Evolutionary conservation across 2,797 vertebrate species (phyloP).

Genomic region (Pangasius larnaudii): DNA sequence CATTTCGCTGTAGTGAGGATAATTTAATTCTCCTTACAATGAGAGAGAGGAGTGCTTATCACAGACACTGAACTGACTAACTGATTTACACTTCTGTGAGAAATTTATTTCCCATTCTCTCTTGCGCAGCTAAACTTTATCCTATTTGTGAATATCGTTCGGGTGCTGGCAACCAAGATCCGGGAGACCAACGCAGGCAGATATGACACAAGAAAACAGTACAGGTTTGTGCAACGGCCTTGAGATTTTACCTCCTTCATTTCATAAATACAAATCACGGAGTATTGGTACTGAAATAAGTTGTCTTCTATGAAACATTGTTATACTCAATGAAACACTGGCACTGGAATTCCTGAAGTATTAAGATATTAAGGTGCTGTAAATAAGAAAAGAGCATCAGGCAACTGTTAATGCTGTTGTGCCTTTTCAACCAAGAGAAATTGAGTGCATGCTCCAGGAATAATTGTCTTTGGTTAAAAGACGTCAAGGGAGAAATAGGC

Average conservation of each 20-base stretch:
- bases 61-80: not conserved
- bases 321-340: not conserved
- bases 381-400: not conserved
- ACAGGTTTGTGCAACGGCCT: conserved; percentile 77
- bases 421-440: conserved; percentile 17
- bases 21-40: not conserved
- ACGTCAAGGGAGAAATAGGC: conserved; percentile 22
- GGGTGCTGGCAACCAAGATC: conserved; percentile 88
- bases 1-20: not conserved
- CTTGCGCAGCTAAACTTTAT: conserved; percentile 85
- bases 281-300: not conserved
- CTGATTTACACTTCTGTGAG: not conserved
- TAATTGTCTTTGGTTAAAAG: conserved; percentile 29
- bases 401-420: not conserved
- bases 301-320: not conserved
- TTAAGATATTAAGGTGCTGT: not conserved
- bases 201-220: conserved; percentile 87
- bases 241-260: not conserved
- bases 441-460: not conserved
- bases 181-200: conserved; percentile 88
- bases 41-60: not conserved
- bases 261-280: not conserved
- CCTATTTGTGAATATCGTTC: conserved; percentile 88
- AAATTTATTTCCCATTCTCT: conserved; percentile 6
- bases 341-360: not conserved